A percentile compares a stretch with the other conserved stretches of the same genome.
Conservation (phyloP, 2,888 invertebrate species). For the Plebejus argus region DNA sequence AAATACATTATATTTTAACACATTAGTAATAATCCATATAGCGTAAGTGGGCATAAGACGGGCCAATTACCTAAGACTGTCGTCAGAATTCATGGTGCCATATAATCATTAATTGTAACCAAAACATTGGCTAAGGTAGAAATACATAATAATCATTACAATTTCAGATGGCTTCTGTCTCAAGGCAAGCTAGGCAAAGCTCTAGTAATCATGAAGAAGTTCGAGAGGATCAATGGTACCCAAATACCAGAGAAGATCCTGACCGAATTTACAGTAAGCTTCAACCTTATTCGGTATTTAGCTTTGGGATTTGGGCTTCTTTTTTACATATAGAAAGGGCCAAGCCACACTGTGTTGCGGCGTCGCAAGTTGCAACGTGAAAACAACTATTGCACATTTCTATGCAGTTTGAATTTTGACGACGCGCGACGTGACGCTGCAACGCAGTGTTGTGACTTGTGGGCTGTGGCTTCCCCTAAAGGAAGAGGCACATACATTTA, state of each 20-base stretch:
- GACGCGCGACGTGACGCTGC: no score
- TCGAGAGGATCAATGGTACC: conserved; percentile 89
- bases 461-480: no score
- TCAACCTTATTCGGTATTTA: not conserved
- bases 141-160: not conserved
- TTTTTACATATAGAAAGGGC: no score
- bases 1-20: no score
- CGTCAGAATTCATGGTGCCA: conserved; percentile 11
- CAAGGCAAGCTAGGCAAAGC: conserved; percentile 92
- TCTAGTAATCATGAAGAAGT: conserved; percentile 87
- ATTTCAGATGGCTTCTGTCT: conserved; percentile 90
- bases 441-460: no score
- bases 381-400: no score
- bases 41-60: no score
- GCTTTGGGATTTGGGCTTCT: no score
- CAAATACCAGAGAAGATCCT: conserved; percentile 88
- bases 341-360: no score
- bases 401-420: no score
- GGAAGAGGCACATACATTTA: no score
- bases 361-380: no score
- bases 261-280: conserved; percentile 85
- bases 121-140: not conserved
- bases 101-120: not conserved
- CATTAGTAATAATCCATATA: not conserved
- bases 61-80: not conserved